phyloP scores from a whole-genome alignment of 2,113 vertebrate species.

The Capricornis sumatraensis region DNA sequence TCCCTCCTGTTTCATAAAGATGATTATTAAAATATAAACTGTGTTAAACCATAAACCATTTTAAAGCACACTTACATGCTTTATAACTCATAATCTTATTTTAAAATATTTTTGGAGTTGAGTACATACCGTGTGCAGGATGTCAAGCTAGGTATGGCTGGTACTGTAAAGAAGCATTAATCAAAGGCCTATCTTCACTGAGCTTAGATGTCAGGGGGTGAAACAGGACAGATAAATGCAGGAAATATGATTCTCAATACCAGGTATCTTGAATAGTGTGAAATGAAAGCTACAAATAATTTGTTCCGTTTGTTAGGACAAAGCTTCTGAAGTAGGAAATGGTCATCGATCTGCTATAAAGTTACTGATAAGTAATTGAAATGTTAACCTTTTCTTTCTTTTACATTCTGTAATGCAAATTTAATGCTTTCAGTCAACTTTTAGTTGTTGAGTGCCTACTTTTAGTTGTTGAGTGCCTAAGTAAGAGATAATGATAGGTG shows the following conservation, averaged over 20 bases:
- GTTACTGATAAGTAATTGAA: background rate
- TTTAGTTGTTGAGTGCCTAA: background rate
- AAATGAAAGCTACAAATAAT: background rate
- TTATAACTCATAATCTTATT: background rate
- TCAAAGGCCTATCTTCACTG: background rate
- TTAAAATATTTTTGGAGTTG: background rate
- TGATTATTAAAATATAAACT: slow-evolving; percentile 11
- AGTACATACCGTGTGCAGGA: background rate
- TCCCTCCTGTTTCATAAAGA: background rate
- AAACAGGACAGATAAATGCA: background rate
- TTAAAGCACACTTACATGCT: background rate
- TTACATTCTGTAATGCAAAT: background rate
- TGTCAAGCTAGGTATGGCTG: background rate
- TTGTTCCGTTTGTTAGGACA: background rate
- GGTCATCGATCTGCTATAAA: background rate
- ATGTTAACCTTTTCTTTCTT: background rate
- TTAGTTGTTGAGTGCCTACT: background rate
- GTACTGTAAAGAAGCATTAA: slow-evolving; percentile 12
- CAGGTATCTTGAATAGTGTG: background rate
- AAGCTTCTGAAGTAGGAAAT: background rate
- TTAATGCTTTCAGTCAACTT: background rate
- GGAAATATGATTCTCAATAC: background rate
- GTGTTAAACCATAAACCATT: background rate
- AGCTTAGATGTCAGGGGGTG: background rate
- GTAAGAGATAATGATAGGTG: background rate